Evolutionary conservation across 2,888 invertebrate genomes (phyloP).

Genomic region (Aleiodes alternator): DNA sequence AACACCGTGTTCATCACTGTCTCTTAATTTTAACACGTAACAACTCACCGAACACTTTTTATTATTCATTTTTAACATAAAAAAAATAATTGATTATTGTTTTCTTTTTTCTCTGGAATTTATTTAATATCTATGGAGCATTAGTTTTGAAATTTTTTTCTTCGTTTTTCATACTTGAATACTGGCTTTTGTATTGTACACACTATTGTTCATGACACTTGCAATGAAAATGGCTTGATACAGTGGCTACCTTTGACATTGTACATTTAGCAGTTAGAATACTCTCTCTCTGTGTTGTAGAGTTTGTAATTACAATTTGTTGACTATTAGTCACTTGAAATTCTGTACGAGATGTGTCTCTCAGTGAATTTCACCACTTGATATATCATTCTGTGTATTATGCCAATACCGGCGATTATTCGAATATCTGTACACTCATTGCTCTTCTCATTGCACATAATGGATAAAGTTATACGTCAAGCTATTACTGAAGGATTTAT

Average conservation of each 20-base stretch:
- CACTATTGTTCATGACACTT: slow-evolving; percentile 25
- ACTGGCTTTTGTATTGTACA: background rate
- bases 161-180: slow-evolving; percentile 25
- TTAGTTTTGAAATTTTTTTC: slow-evolving; percentile 21
- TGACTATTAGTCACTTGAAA: slow-evolving; percentile 34
- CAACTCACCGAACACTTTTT: slow-evolving; percentile 46
- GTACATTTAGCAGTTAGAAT: slow-evolving; percentile 5
- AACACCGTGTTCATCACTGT: slow-evolving; percentile 48
- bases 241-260: slow-evolving; percentile 19
- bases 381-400: background rate
- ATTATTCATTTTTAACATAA: slow-evolving; percentile 54
- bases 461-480: slow-evolving; percentile 7
- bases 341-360: slow-evolving; percentile 25
- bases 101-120: background rate
- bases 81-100: slow-evolving; percentile 27
- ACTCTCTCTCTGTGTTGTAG: background rate
- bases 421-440: slow-evolving; percentile 21
- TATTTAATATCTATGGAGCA: too few species aligned
- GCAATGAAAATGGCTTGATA: slow-evolving; percentile 27
- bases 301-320: slow-evolving; percentile 42
- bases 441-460: background rate
- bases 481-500: background rate
- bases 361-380: background rate
- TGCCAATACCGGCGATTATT: slow-evolving; percentile 19
- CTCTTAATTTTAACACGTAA: slow-evolving; percentile 45